These are phyloP conservation scores for Lanistes nyassanus DNA, from an alignment of 1,140 invertebrate species.

Conservation along the genomic window DNA sequence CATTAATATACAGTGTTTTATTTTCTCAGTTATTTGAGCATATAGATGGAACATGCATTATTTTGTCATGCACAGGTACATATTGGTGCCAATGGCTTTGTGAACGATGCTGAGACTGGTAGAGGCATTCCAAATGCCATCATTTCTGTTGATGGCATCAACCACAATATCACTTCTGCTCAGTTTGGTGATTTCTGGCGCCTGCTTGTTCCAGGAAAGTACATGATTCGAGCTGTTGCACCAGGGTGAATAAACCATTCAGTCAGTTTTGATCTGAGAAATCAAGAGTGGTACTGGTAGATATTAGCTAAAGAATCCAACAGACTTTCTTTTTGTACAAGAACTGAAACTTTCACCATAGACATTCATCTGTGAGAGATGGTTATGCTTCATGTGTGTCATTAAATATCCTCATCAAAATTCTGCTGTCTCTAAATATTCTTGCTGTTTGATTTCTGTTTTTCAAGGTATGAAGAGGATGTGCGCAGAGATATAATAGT, in stretches of 20 bases:
- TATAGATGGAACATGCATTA: no score
- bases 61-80: conserved; percentile 73
- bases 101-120: conserved; percentile 79
- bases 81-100: conserved; percentile 86
- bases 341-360: no score
- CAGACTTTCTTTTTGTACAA: background rate
- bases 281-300: background rate
- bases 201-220: conserved; percentile 85
- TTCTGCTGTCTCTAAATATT: background rate
- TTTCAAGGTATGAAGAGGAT: conserved; percentile 31
- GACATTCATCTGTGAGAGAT: background rate
- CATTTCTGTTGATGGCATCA: conserved; percentile 74
- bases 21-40: no score
- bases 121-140: conserved; percentile 79
- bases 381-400: background rate
- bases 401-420: background rate
- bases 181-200: conserved; percentile 90
- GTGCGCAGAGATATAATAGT: conserved; percentile 27
- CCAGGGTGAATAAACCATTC: conserved; percentile 45
- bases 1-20: no score
- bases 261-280: background rate
- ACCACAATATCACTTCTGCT: conserved; percentile 57
- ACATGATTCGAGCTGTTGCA: conserved; percentile 69
- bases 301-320: background rate
- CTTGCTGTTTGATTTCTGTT: background rate